Conservation (phyloP, 2,888 invertebrate species). For the Ormyrus labotus region DNA sequence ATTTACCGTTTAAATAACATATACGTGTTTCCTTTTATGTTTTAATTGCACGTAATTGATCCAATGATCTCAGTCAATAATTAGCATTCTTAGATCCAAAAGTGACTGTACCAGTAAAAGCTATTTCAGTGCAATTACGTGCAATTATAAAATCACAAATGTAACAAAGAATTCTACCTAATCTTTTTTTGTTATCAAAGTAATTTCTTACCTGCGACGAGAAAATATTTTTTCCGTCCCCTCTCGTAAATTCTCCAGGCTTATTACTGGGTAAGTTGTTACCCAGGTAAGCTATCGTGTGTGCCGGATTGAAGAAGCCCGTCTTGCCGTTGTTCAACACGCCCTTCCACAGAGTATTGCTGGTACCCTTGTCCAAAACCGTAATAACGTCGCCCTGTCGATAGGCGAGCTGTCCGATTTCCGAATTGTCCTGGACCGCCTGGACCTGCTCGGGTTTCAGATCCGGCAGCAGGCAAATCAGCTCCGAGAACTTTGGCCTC, state of each 20-base stretch:
- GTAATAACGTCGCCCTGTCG: constrained; percentile 93
- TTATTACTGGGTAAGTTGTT: constrained; percentile 83
- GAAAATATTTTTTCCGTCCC: constrained; percentile 81
- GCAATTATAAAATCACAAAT: background rate
- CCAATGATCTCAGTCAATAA: no score
- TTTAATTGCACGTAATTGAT: no score
- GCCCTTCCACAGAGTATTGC: constrained; percentile 88
- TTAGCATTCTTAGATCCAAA: no score
- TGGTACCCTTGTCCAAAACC: constrained; percentile 87
- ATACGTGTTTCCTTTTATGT: no score
- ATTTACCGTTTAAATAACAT: no score
- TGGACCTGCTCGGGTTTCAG: constrained; percentile 95
- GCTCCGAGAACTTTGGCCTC: constrained; percentile 93
- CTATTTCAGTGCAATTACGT: background rate
- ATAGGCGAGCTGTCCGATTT: constrained; percentile 87
- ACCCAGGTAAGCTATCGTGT: constrained; percentile 91
- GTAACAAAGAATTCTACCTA: background rate
- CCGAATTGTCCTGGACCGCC: constrained; percentile 82
- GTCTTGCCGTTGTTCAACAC: constrained; percentile 91
- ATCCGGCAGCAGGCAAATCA: constrained; percentile 87
- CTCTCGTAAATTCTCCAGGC: constrained; percentile 76
- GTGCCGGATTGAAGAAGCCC: constrained; percentile 93
- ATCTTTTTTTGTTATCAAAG: background rate
- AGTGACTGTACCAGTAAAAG: background rate
- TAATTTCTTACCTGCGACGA: constrained; percentile 77